Conservation (phyloP, 1,140 invertebrate species). For the Lucilia sericata region DNA sequence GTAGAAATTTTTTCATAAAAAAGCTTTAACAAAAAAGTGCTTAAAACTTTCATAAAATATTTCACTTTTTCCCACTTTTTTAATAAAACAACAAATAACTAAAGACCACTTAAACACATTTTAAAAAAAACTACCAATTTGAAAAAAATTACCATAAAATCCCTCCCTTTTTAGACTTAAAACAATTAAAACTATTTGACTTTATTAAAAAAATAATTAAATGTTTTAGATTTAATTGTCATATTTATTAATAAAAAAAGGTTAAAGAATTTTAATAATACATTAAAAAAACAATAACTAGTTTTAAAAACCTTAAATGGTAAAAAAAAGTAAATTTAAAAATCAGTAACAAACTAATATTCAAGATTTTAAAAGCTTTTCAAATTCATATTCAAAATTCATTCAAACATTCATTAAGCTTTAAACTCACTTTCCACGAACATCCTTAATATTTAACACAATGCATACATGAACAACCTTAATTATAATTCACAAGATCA, state of each 20-base stretch:
- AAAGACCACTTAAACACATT: background rate
- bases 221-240: background rate
- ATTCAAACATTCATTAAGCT: no score
- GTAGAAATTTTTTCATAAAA: background rate
- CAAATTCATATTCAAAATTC: no score
- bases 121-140: background rate
- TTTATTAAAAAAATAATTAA: background rate
- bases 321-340: background rate
- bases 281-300: background rate
- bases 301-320: background rate
- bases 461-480: no score
- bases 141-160: background rate
- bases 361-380: no score
- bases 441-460: no score
- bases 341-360: background rate
- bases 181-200: background rate
- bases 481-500: no score
- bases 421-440: no score
- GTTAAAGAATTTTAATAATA: background rate
- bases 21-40: background rate
- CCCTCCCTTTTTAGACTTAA: conserved; percentile 5
- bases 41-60: background rate
- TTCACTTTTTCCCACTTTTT: background rate
- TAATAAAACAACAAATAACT: background rate
- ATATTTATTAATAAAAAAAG: background rate